Evolutionary conservation across 2,113 vertebrate species (phyloP).

Genomic region (Bambusicola thoracicus): DNA sequence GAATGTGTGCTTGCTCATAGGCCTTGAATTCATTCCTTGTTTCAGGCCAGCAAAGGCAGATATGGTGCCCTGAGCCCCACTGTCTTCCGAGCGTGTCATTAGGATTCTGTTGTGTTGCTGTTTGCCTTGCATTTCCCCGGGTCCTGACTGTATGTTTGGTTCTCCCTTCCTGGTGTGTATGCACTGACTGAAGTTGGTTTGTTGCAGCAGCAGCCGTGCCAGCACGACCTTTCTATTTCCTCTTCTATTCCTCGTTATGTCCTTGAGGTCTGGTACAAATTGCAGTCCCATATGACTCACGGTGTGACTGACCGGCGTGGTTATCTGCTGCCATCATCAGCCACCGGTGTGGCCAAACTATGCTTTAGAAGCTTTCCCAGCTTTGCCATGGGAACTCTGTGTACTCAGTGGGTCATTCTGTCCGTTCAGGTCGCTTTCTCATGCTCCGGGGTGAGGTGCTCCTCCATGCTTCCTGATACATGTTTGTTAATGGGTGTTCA

Average conservation of each 20-base stretch:
- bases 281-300: neutral
- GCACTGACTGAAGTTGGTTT: neutral
- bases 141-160: neutral
- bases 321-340: neutral
- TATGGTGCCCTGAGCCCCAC: neutral
- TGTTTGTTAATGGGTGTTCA: neutral
- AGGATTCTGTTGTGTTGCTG: neutral
- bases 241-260: neutral
- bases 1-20: neutral
- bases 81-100: neutral
- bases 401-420: neutral
- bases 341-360: neutral
- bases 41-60: neutral
- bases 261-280: neutral
- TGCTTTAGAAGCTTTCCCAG: neutral
- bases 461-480: fast-evolving
- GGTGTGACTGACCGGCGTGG: neutral
- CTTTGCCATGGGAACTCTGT: fast-evolving
- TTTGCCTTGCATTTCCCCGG: neutral
- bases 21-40: neutral
- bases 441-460: neutral
- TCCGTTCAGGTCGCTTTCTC: fast-evolving
- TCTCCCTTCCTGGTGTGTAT: neutral
- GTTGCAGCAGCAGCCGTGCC: neutral
- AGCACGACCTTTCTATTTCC: neutral